phyloP scores from a whole-genome alignment of 1,140 invertebrate species.

The Rhopalosiphum maidis region DNA sequence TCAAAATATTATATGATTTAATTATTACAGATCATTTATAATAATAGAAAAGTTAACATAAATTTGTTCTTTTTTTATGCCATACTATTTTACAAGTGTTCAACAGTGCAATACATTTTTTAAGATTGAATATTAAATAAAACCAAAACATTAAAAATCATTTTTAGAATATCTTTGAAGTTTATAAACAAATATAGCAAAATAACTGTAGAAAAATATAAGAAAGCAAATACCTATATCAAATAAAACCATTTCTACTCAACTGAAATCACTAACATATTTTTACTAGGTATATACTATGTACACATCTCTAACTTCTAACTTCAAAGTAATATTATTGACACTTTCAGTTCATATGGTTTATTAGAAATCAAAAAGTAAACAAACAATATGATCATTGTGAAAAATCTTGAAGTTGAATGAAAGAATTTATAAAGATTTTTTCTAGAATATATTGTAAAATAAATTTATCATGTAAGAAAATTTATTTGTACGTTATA shows the following conservation, averaged over 20 bases:
- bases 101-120: neutral
- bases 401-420: neutral
- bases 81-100: neutral
- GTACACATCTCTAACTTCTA: neutral
- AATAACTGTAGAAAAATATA: neutral
- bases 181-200: neutral
- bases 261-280: neutral
- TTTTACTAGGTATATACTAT: neutral
- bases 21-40: neutral
- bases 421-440: slow-evolving; percentile 14
- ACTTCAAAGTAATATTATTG: neutral
- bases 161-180: neutral
- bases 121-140: neutral
- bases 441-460: neutral
- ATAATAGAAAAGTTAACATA: neutral
- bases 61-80: neutral
- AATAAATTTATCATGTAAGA: neutral
- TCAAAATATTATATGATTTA: neutral
- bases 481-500: neutral
- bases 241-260: neutral
- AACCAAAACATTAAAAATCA: neutral
- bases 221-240: neutral
- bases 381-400: neutral
- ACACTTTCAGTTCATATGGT: neutral
- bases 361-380: neutral